Evolutionary conservation across 2,113 vertebrate genomes (phyloP), one percentile per base, ranked within the genome.

Genomic region (Megaleporinus macrocephalus): DNA sequence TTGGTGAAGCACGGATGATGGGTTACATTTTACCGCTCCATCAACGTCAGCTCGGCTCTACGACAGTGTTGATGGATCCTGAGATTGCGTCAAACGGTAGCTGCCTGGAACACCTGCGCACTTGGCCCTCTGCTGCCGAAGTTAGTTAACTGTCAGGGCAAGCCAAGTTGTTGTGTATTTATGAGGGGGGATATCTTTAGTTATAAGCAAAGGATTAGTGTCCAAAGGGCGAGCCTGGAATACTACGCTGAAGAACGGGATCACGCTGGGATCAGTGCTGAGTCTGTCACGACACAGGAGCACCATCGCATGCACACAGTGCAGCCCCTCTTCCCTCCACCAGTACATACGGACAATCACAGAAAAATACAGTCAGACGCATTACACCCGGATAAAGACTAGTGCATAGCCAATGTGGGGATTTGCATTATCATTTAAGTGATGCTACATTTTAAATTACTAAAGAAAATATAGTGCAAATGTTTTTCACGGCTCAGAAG

Each of bases 1-100:
- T 83, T 84, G 76, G 57, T 59, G 71, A 73, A 47, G 69, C 57
- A 74, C 59, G 47, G 81, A 86, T 53, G 82, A 88, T 76, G 30
- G 76, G 66, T 41, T 22, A 68, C 70, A 57, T 79, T 73, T 84
- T 47, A 5, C 69, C 36, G 29, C 73, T 70, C 33, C 27, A 63
- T 68, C 72, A 73, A 47, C n/a, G 41, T 61, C 76, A 62, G 66
- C n/a, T n/a, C 16, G 26, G 41, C 36, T n/a, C 22, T 69, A 63
- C 41, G 15, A 55, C 51, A 49, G 22, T 33, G 68, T 55, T 70
- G 78, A 74, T 73, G 61, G 61, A 13, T 51, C 33, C 47, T 1
- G 3, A 69, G 53, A 76, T 82, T 51, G 74, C 77, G 62, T 73
- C 36, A 51, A 78, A 68, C 20, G 36, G 63, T n/a, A 78, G 73